Evolutionary conservation across 2,888 invertebrate species (phyloP).

Genomic region (Steinernema scapterisci): DNA sequence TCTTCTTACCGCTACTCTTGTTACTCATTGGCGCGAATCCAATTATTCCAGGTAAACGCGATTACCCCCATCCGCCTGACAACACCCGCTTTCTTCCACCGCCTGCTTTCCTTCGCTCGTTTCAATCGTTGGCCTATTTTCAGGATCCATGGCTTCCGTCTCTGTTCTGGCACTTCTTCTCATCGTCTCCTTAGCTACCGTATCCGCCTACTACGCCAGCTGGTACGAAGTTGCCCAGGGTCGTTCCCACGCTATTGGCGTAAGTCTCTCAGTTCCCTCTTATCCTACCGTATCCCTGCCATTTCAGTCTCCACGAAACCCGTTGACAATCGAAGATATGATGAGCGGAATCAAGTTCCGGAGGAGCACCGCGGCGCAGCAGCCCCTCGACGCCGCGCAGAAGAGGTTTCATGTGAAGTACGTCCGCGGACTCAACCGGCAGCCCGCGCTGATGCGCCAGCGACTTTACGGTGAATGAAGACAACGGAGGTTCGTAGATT

Average conservation of each 20-base stretch:
- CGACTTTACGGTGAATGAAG: slow-evolving; percentile 7
- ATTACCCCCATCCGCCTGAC: background rate
- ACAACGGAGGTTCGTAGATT: background rate
- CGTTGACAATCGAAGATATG: slow-evolving; percentile 16
- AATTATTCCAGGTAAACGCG: slow-evolving; percentile 4
- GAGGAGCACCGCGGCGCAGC: background rate
- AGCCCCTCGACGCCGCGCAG: background rate
- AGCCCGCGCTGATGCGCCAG: background rate
- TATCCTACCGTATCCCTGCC: background rate
- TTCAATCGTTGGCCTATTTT: background rate
- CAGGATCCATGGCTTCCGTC: background rate
- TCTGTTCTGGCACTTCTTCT: background rate
- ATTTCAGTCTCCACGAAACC: slow-evolving; percentile 16
- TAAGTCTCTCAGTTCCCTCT: background rate
- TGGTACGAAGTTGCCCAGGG: slow-evolving; percentile 19
- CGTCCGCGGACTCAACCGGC: background rate
- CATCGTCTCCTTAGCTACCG: background rate
- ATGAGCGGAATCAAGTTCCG: slow-evolving; percentile 28
- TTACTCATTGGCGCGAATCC: background rate
- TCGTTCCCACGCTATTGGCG: background rate
- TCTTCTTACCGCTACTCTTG: background rate
- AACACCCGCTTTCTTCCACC: background rate
- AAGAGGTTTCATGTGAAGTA: slow-evolving; percentile 2
- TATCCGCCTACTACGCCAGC: slow-evolving; percentile 9
- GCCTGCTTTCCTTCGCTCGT: background rate